A percentile compares a stretch with the other conserved stretches of the same genome.
Evolutionary conservation across 1,140 invertebrate species (phyloP).

Genomic region (Sesamia nonagrioides): DNA sequence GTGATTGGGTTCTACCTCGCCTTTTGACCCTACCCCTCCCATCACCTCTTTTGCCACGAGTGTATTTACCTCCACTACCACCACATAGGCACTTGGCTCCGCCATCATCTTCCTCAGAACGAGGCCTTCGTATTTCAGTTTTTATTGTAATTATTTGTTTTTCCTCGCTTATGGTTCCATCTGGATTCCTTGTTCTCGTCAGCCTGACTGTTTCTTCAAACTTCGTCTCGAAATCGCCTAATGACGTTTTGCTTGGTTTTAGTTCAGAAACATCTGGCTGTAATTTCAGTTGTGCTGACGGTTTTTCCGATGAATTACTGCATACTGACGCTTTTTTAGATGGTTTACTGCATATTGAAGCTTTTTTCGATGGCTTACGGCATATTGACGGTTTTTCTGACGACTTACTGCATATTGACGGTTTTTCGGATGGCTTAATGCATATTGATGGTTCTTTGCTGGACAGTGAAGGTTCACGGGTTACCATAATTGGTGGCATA

Average conservation of each 20-base stretch:
- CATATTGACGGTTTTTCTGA: neutral
- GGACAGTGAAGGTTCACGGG: too few species aligned
- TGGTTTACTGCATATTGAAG: neutral
- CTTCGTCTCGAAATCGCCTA: conserved; percentile 52
- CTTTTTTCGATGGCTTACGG: too few species aligned
- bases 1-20: too few species aligned
- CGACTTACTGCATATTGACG: neutral
- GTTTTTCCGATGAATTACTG: neutral
- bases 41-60: too few species aligned
- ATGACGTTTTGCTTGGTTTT: conserved; percentile 29
- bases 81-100: too few species aligned
- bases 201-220: conserved; percentile 60
- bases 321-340: neutral
- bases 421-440: neutral
- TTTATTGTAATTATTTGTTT: conserved; percentile 62
- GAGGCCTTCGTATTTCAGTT: conserved; percentile 54
- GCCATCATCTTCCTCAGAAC: neutral
- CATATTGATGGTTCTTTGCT: neutral
- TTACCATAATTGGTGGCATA: too few species aligned
- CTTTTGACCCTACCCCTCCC: too few species aligned
- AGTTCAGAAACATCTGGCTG: neutral
- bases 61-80: neutral
- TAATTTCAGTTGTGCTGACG: neutral
- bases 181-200: conserved; percentile 54
- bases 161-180: conserved; percentile 61